A percentile compares a stretch with the other conserved stretches of the same genome.
phyloP scores from a whole-genome alignment of 2,888 invertebrate genomes.

The Erannis defoliaria region DNA sequence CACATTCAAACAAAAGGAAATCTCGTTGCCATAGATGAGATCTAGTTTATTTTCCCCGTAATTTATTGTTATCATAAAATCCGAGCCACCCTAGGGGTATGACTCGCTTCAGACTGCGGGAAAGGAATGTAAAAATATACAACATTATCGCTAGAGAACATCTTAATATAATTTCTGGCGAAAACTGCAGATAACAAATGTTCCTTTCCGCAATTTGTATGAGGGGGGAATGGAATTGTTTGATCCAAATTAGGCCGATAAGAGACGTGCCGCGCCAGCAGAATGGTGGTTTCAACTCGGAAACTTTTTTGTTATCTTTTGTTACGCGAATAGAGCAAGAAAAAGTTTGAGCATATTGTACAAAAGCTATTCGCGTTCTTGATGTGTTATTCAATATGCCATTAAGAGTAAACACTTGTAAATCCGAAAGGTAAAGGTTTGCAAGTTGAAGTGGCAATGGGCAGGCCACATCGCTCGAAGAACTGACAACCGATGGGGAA shows the following conservation, averaged over 20 bases:
- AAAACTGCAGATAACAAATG: constrained; percentile 83
- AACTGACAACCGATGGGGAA: too few species aligned
- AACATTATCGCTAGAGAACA: constrained; percentile 78
- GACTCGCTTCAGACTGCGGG: constrained; percentile 54
- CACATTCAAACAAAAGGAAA: constrained; percentile 54
- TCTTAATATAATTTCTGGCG: constrained; percentile 83
- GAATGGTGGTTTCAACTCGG: constrained; percentile 63
- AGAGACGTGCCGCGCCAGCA: constrained; percentile 70
- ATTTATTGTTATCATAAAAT: constrained; percentile 78
- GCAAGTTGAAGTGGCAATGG: too few species aligned
- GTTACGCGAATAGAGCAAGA: constrained; percentile 49
- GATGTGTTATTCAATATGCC: constrained; percentile 61
- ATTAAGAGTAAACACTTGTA: constrained; percentile 46
- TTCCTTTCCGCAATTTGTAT: constrained; percentile 76
- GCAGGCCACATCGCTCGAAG: too few species aligned
- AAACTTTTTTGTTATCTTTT: constrained; percentile 74
- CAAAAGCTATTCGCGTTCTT: constrained; percentile 52
- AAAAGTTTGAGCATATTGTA: constrained; percentile 58
- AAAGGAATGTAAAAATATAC: constrained; percentile 74
- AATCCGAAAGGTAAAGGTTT: too few species aligned
- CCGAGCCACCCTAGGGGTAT: constrained; percentile 64
- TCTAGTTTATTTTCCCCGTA: constrained; percentile 71
- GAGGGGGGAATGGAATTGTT: constrained; percentile 79
- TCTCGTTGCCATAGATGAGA: constrained; percentile 66
- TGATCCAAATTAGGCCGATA: constrained; percentile 83